Evolutionary conservation across 1,140 invertebrate genomes (phyloP).

Genomic region (Steinernema feltiae): DNA sequence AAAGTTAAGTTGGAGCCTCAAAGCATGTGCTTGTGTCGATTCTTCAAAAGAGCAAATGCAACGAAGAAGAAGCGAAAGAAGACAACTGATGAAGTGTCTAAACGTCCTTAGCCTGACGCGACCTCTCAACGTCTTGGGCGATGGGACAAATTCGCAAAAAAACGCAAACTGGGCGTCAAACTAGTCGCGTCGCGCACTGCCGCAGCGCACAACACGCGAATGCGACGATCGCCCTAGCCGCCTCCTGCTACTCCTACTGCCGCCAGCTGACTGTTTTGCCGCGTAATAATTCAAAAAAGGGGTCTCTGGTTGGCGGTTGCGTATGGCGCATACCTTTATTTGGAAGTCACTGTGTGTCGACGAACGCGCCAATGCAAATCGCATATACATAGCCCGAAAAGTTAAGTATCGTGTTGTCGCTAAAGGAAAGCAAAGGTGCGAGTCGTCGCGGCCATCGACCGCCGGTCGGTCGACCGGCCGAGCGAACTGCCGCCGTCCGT

Average conservation of each 20-base stretch:
- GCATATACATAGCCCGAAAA: too few relatives aligned
- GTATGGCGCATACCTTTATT: neutral
- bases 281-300: constrained; percentile 4
- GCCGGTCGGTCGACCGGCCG: neutral
- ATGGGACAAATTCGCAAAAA: constrained; percentile 9
- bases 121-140: constrained; percentile 1
- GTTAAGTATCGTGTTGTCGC: neutral
- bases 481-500: neutral
- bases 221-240: neutral
- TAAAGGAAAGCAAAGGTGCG: too few relatives aligned
- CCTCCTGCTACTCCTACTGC: neutral
- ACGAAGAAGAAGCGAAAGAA: neutral
- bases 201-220: neutral
- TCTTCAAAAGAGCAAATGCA: too few relatives aligned
- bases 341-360: neutral
- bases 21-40: too few relatives aligned
- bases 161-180: constrained; percentile 10
- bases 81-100: neutral
- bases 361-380: neutral
- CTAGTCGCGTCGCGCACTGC: neutral
- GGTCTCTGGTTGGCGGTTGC: neutral
- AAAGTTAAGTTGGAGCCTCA: too few relatives aligned
- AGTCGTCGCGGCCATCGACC: neutral
- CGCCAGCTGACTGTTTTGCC: neutral
- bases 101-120: neutral